Evolutionary conservation across 2,888 invertebrate genomes (phyloP).

Genomic region (Watsonalla cultraria): DNA sequence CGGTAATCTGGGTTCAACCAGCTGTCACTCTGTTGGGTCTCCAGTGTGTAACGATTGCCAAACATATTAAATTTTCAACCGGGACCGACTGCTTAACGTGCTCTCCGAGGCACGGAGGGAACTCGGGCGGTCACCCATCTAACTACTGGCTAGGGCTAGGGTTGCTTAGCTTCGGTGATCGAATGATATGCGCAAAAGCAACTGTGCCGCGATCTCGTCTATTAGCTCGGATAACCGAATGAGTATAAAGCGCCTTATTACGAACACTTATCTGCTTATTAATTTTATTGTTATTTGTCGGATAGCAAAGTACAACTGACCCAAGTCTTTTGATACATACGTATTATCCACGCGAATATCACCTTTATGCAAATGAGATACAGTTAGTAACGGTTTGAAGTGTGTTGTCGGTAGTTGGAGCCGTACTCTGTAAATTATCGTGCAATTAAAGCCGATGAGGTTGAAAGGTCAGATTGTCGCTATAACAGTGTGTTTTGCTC

Average conservation of each 20-base stretch:
- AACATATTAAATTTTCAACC: no score
- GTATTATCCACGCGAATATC: neutral
- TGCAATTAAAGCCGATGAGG: conserved; percentile 26
- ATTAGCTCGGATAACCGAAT: neutral
- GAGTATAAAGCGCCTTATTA: neutral
- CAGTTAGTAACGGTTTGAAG: neutral
- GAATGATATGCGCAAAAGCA: no score
- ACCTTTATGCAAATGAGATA: neutral
- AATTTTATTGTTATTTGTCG: conserved; percentile 1
- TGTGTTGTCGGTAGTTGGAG: neutral
- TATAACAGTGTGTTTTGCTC: conserved; percentile 18
- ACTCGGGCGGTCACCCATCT: no score
- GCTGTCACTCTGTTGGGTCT: no score
- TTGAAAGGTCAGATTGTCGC: conserved; percentile 16
- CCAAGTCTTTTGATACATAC: neutral
- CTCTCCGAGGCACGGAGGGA: no score
- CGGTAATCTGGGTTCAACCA: no score
- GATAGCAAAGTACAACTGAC: neutral
- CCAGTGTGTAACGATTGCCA: no score
- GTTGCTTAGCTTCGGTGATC: no score
- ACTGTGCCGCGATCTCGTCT: neutral
- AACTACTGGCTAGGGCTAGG: no score
- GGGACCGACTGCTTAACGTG: no score
- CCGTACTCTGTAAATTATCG: conserved; percentile 7
- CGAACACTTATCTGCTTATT: conserved; percentile 1